Evolutionary conservation across 2,797 vertebrate genomes (phyloP), one percentile per base, ranked within the genome.

Genomic region (Philypnodon macrostomus): DNA sequence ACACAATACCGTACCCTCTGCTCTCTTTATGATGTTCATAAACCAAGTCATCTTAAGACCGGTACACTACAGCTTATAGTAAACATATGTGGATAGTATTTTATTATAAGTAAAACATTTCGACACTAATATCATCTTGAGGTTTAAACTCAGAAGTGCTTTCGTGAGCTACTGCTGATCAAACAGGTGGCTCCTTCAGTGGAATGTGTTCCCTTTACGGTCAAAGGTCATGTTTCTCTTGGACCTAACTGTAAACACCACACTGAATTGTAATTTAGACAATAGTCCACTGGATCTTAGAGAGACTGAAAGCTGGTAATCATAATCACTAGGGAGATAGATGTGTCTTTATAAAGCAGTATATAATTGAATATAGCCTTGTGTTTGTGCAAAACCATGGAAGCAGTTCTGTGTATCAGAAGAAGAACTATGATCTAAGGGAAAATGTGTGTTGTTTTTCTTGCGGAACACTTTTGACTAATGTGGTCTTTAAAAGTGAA

Each of bases 401-500:
- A 7, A 29, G 14, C 24, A 44, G 40, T 15, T 30, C 39, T 42
- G 40, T 29, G 27, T 27, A 41, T 41, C 23, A 41, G 37, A 32
- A 14, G 30, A 47, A 46, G 44, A 23, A 18, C 18, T 32, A 45
- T 45, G 42, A 30, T 36, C 47, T 37, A 37, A 18, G 37, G 18
- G 9, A 49, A 19, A 11, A 32, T 53, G 14, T 41, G 5, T 34
- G 6, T 33, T 6, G 47, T 32, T 58, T 46, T 51, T 14, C 31
- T 48, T 45, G 29, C 5, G 48, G 23, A 57, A 38, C 13, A 32
- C 16, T 27, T 64, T 54, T 47, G 55, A 55, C 52, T 47, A 14
- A n/a, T 19, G 31, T 34, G 26, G 16, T 36, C 24, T 48, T 29
- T 46, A n/a, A 30, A 24, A 34, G 33, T 60, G 46, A 63, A 32